A percentile compares a stretch with the other conserved stretches of the same genome.
phyloP scores from a whole-genome alignment of 2,888 invertebrate species.

The Dicyrtoma fusca region DNA sequence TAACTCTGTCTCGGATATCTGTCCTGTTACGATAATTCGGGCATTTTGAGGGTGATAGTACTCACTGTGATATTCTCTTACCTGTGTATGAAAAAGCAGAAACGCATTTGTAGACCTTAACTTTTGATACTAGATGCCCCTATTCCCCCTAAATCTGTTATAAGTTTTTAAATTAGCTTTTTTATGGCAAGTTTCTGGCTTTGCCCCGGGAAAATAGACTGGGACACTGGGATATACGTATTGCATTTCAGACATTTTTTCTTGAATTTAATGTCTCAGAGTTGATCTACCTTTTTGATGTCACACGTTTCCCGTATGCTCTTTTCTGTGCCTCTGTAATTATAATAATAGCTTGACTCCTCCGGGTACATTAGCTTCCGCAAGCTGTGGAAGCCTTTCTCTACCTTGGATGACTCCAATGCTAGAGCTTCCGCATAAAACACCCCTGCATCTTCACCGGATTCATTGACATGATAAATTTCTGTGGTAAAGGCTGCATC shows the following conservation, averaged over 20 bases:
- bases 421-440: background rate
- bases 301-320: background rate
- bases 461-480: background rate
- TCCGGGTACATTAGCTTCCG: background rate
- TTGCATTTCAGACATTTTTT: too few species aligned
- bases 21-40: background rate
- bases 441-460: background rate
- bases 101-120: too few species aligned
- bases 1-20: background rate
- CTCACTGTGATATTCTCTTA: background rate
- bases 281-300: background rate
- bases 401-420: background rate
- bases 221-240: too few species aligned
- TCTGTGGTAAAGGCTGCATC: background rate
- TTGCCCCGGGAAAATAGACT: too few species aligned
- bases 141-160: too few species aligned
- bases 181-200: too few species aligned
- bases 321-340: background rate
- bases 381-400: background rate
- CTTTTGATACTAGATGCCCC: too few species aligned
- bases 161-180: too few species aligned
- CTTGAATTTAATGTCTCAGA: background rate
- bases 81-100: too few species aligned
- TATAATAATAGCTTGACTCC: background rate
- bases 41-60: slow-evolving; percentile 1